These are phyloP conservation scores for Ephestia elutella DNA, from an alignment of 1,140 invertebrate species.

Conservation along the genomic window DNA sequence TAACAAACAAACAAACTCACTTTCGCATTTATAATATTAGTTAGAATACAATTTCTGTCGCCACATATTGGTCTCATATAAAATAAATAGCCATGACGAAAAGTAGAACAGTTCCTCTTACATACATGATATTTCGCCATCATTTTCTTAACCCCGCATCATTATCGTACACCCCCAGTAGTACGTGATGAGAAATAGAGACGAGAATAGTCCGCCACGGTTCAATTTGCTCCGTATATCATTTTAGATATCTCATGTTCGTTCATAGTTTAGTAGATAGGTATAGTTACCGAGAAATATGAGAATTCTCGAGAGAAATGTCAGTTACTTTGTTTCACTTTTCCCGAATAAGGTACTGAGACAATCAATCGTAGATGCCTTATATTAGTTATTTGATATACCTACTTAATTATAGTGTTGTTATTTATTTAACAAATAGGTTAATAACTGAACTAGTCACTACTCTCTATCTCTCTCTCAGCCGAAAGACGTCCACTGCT, in stretches of 20 bases:
- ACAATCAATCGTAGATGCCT: constrained; percentile 11
- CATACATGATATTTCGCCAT: not conserved
- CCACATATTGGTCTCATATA: no score
- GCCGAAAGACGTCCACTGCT: no score
- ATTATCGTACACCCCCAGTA: constrained; percentile 23
- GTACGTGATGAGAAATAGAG: constrained; percentile 32
- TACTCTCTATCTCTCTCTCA: no score
- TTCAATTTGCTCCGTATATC: constrained; percentile 28
- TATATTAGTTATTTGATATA: no score
- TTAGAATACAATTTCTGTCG: no score
- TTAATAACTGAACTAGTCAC: no score
- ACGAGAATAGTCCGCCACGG: constrained; percentile 24
- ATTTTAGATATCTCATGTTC: constrained; percentile 9
- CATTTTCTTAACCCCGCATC: constrained; percentile 5
- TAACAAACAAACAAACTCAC: no score
- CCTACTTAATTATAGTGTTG: no score
- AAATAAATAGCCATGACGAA: no score
- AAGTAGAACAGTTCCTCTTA: no score
- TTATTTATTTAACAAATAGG: no score
- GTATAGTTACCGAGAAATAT: not conserved
- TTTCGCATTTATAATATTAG: no score
- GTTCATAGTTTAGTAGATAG: not conserved
- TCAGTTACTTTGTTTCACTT: constrained; percentile 12
- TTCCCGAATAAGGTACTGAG: not conserved
- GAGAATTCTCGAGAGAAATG: not conserved